Conservation (phyloP, 1,140 invertebrate genomes). For the Melanaphis sacchari region DNA sequence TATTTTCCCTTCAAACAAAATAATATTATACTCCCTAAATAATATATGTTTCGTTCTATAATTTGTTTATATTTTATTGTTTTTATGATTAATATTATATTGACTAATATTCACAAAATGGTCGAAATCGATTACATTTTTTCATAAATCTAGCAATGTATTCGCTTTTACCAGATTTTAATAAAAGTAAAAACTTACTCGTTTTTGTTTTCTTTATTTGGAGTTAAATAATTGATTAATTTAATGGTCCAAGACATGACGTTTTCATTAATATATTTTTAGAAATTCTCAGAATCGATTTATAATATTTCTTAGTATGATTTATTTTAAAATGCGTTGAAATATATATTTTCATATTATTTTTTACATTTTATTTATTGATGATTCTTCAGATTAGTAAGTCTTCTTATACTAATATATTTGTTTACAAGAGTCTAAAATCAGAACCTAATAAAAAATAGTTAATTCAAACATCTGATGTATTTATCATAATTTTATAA, state of each 20-base stretch:
- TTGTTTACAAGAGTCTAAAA: background rate
- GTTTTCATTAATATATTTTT: too few relatives aligned
- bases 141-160: background rate
- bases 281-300: too few relatives aligned
- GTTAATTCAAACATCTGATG: too few relatives aligned
- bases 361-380: background rate
- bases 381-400: background rate
- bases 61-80: background rate
- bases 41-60: background rate
- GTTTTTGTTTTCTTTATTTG: background rate
- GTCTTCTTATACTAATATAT: background rate
- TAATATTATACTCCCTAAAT: background rate
- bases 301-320: too few relatives aligned
- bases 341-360: too few relatives aligned
- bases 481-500: too few relatives aligned
- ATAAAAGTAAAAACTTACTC: background rate
- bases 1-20: background rate
- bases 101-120: background rate
- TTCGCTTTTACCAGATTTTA: background rate
- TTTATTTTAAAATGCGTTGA: too few relatives aligned
- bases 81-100: background rate
- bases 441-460: too few relatives aligned
- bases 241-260: background rate
- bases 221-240: background rate
- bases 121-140: background rate